Conservation (phyloP, 2,888 invertebrate species). For the Digitonthophagus gazella region DNA sequence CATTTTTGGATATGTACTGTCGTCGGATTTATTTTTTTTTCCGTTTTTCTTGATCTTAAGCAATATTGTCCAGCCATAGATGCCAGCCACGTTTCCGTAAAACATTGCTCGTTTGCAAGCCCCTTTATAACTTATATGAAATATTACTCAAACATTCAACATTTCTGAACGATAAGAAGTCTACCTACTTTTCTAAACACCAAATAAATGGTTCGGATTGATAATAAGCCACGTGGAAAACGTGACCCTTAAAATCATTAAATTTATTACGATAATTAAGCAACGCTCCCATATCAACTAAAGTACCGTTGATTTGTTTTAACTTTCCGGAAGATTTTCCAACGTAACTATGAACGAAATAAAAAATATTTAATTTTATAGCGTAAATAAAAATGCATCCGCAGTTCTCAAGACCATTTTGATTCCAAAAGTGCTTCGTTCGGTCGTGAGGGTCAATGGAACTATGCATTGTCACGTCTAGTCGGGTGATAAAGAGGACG, state of each 20-base stretch:
- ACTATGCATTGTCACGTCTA: not conserved
- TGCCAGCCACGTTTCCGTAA: too few relatives aligned
- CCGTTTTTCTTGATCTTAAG: too few relatives aligned
- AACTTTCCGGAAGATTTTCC: slow-evolving; percentile 21
- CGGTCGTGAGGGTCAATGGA: not conserved
- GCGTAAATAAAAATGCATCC: slow-evolving; percentile 21
- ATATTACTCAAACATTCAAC: not conserved
- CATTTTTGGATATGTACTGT: not conserved
- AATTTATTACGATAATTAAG: slow-evolving; percentile 23
- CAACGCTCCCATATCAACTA: slow-evolving; percentile 8
- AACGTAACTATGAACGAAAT: slow-evolving; percentile 23
- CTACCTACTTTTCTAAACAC: slow-evolving; percentile 18
- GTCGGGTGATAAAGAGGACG: slow-evolving; percentile 20
- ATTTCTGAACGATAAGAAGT: too few relatives aligned
- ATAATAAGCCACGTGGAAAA: slow-evolving; percentile 24
- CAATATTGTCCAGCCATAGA: too few relatives aligned
- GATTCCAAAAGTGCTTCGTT: slow-evolving; percentile 20
- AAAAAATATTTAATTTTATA: slow-evolving; percentile 16
- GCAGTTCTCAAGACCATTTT: slow-evolving; percentile 19
- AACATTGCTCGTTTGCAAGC: too few relatives aligned
- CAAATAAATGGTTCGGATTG: slow-evolving; percentile 25
- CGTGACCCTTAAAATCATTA: slow-evolving; percentile 26
- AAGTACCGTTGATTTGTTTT: slow-evolving; percentile 16
- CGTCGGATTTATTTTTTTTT: not conserved
- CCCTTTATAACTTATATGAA: too few relatives aligned